A percentile compares a stretch with the other conserved stretches of the same genome.
Conservation (phyloP, 2,888 invertebrate genomes). For the Plagodis pulveraria region DNA sequence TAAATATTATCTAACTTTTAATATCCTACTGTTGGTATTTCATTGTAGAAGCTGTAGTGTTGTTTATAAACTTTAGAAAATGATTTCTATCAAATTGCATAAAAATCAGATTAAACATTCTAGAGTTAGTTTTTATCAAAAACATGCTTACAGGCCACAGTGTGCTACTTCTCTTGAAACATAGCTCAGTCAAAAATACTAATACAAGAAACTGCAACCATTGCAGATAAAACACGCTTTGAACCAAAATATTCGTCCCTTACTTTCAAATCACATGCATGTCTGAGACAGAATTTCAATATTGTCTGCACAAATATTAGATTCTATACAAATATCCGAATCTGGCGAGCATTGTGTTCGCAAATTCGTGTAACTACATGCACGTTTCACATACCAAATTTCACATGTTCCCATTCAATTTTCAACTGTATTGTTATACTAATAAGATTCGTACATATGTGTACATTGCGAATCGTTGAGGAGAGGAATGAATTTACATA, state of each 20-base stretch:
- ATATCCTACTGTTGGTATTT: too few species aligned
- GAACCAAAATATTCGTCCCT: neutral
- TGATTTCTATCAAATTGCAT: too few species aligned
- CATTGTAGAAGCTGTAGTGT: too few species aligned
- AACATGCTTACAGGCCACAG: too few species aligned
- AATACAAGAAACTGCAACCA: neutral
- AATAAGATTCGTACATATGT: neutral
- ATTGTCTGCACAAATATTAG: conserved; percentile 29
- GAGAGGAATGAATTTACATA: conserved; percentile 68
- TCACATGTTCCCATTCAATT: neutral
- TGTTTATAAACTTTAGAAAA: too few species aligned
- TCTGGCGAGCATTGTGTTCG: conserved; percentile 17
- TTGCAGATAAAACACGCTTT: neutral
- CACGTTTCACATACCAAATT: conserved; percentile 17
- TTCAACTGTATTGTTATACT: neutral
- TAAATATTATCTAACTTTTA: too few species aligned
- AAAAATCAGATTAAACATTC: too few species aligned
- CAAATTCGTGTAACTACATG: conserved; percentile 51
- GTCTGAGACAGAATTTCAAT: conserved; percentile 20
- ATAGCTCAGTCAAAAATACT: too few species aligned
- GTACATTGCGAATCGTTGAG: conserved; percentile 38
- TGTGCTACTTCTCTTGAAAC: too few species aligned
- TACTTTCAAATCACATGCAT: conserved; percentile 15
- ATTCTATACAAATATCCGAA: conserved; percentile 30
- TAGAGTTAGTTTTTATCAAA: too few species aligned